These are phyloP conservation scores for Carterocephalus palaemon DNA, from an alignment of 2,888 invertebrate species.

Conservation along the genomic window DNA sequence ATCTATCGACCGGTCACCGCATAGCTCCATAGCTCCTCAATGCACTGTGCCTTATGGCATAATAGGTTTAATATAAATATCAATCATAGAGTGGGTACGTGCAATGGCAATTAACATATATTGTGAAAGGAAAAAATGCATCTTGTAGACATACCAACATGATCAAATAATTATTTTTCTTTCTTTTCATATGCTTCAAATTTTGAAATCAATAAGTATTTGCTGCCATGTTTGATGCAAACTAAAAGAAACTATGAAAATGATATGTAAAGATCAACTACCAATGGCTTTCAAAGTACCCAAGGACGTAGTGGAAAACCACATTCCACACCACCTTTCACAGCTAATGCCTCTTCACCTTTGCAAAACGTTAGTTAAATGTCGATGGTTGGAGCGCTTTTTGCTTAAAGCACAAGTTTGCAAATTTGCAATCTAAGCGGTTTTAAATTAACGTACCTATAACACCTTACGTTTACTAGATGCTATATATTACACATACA, in stretches of 20 bases:
- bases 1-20: constrained; percentile 57
- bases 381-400: constrained; percentile 30
- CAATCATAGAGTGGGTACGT: not conserved
- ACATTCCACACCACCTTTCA: constrained; percentile 65
- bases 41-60: constrained; percentile 26
- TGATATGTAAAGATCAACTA: no score
- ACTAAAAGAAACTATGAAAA: no score
- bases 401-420: constrained; percentile 26
- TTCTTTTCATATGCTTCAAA: no score
- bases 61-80: not conserved
- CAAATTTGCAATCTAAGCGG: constrained; percentile 4
- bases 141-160: no score
- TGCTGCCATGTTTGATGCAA: no score
- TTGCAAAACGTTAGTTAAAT: constrained; percentile 41
- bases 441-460: constrained; percentile 7
- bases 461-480: no score
- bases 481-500: no score
- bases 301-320: constrained; percentile 26
- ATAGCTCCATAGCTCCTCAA: constrained; percentile 38
- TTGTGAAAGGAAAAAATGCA: no score
- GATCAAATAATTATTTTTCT: no score
- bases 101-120: no score
- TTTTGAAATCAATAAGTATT: no score
- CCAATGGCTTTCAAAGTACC: not conserved
- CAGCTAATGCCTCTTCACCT: constrained; percentile 46